Evolutionary conservation across 2,113 vertebrate genomes (phyloP).

Genomic region (Oncorhynchus gorbuscha): DNA sequence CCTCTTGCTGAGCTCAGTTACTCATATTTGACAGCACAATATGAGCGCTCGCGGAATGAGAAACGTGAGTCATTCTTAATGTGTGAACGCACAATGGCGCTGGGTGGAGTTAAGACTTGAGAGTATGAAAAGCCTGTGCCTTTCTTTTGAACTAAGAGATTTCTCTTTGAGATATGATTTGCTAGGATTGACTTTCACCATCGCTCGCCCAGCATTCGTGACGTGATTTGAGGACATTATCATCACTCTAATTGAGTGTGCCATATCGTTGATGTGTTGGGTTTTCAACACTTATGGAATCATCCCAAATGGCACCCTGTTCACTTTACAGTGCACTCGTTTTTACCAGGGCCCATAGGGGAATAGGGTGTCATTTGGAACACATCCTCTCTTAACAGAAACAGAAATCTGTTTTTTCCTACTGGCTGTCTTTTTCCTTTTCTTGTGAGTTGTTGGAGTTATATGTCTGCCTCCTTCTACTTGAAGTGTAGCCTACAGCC

Average conservation of each 20-base stretch:
- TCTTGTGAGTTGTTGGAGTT: too few relatives aligned
- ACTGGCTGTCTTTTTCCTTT: too few relatives aligned
- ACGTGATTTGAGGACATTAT: constrained; percentile 28
- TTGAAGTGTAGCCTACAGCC: too few relatives aligned
- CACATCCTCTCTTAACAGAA: too few relatives aligned
- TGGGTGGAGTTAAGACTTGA: constrained; percentile 1
- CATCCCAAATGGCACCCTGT: constrained; percentile 4
- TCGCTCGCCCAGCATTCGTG: neutral
- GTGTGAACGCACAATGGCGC: neutral
- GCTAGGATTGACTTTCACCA: neutral
- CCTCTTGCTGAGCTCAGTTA: neutral
- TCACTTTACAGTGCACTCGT: neutral
- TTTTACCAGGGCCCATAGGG: neutral
- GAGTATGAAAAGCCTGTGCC: neutral
- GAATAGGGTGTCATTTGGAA: neutral
- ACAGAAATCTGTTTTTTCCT: too few relatives aligned
- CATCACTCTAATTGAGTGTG: constrained; percentile 25
- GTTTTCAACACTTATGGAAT: too few relatives aligned
- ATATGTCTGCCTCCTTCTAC: too few relatives aligned
- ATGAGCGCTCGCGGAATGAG: neutral
- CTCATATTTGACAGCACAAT: constrained; percentile 3
- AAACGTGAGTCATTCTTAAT: neutral
- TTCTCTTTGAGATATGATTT: constrained; percentile 1
- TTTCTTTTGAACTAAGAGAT: constrained; percentile 1
- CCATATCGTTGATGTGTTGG: too few relatives aligned